Conservation (phyloP, 53 echinoderm and acorn worm species). For the Luidia sarsii region DNA sequence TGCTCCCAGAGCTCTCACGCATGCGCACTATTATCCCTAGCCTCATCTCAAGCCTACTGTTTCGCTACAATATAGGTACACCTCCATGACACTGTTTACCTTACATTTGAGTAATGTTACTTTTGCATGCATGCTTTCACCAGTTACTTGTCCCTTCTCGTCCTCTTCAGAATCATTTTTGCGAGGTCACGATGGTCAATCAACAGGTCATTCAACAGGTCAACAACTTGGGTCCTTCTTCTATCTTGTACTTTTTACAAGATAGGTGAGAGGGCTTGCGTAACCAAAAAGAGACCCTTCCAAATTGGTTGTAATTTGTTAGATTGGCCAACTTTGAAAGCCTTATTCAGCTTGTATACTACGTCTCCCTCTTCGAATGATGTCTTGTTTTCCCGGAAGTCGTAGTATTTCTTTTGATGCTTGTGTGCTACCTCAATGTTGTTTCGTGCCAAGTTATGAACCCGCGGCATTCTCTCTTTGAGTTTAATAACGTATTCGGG, state of each 20-base stretch:
- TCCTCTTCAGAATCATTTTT: too few species aligned
- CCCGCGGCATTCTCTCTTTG: not conserved
- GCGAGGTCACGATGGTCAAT: too few species aligned
- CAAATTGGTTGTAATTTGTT: constrained; percentile 4
- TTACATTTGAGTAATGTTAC: too few species aligned
- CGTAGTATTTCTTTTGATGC: constrained; percentile 14
- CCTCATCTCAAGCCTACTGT: too few species aligned
- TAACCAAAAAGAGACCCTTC: constrained; percentile 1
- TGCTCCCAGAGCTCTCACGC: too few species aligned
- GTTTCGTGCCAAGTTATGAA: not conserved
- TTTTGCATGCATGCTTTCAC: too few species aligned
- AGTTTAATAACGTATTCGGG: too few species aligned
- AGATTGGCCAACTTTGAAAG: not conserved
- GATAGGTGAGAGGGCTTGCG: not conserved
- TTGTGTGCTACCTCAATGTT: not conserved
- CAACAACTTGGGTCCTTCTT: not conserved
- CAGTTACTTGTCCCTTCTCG: too few species aligned
- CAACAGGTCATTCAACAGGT: too few species aligned
- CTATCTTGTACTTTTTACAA: not conserved
- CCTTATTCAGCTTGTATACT: constrained; percentile 3
- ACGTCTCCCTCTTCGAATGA: constrained; percentile 1
- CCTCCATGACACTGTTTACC: too few species aligned
- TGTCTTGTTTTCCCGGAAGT: not conserved
- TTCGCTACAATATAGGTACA: too few species aligned
- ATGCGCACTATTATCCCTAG: too few species aligned